Percentiles rank a stretch among this genome's conserved stretches.
phyloP scores from a whole-genome alignment of 2,113 vertebrate species.

The Spheniscus mendiculus region DNA sequence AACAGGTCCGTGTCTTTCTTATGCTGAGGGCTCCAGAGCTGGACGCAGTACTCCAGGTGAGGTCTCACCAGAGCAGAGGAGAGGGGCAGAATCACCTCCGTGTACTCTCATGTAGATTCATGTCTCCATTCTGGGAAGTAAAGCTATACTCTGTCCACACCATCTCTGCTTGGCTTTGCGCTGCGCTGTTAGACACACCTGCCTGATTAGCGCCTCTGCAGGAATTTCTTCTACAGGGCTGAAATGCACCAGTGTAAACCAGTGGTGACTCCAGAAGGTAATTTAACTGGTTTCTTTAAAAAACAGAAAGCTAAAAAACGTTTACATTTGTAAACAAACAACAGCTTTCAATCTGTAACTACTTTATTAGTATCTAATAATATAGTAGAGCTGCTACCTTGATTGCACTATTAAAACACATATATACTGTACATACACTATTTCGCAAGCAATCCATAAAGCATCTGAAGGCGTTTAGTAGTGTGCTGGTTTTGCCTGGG shows the following conservation, averaged over 20 bases:
- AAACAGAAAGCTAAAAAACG: too few species aligned
- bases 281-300: too few species aligned
- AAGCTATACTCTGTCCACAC: not conserved
- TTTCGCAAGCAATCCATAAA: not conserved
- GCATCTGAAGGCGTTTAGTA: not conserved
- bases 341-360: too few species aligned
- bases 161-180: not conserved
- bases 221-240: not conserved
- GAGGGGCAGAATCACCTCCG: not conserved
- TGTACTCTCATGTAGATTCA: not conserved
- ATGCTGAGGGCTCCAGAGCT: not conserved
- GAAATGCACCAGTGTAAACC: not conserved
- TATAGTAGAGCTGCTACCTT: not conserved
- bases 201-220: not conserved
- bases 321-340: too few species aligned
- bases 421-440: not conserved
- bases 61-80: not conserved
- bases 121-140: not conserved
- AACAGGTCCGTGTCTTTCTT: not conserved
- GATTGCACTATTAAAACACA: constrained; percentile 23
- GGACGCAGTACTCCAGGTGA: not conserved
- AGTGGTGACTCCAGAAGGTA: too few species aligned
- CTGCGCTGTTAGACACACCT: not conserved
- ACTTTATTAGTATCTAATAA: too few species aligned
- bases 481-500: too few species aligned